A percentile compares a stretch with the other conserved stretches of the same genome.
These are phyloP conservation scores for Marmota flaviventris DNA, from an alignment of 2,113 vertebrate species.

Conservation along the genomic window DNA sequence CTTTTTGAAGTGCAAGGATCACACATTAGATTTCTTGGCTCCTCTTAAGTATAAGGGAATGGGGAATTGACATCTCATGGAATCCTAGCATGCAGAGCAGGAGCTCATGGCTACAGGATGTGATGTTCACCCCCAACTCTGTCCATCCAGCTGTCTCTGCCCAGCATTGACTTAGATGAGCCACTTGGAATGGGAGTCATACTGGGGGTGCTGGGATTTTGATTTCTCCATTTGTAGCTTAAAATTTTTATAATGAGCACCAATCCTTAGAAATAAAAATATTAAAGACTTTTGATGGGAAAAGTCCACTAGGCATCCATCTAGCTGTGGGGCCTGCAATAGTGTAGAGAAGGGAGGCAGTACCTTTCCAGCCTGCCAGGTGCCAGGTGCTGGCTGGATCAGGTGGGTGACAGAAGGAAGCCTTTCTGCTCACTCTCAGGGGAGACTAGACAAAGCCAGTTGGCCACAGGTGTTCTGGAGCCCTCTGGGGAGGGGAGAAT, in stretches of 20 bases:
- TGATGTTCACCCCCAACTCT: rapidly evolving
- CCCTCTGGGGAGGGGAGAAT: not conserved
- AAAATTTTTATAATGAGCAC: not conserved
- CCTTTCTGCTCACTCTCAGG: not conserved
- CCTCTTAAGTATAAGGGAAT: not conserved
- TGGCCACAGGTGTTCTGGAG: not conserved
- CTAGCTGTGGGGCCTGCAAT: rapidly evolving
- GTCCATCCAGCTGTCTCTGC: no score
- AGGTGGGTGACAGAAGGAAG: not conserved
- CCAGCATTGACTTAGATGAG: rapidly evolving
- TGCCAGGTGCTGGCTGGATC: not conserved
- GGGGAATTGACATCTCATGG: not conserved
- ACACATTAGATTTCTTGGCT: not conserved
- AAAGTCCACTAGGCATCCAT: not conserved
- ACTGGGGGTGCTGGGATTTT: rapidly evolving
- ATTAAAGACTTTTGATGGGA: not conserved
- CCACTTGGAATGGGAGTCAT: rapidly evolving
- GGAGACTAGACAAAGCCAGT: not conserved
- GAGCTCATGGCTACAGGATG: rapidly evolving
- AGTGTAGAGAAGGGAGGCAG: not conserved
- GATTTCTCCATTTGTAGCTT: not conserved
- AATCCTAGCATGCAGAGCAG: rapidly evolving
- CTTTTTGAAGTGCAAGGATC: not conserved
- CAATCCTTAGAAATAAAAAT: not conserved
- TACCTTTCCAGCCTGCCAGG: not conserved